Evolutionary conservation across 2,888 invertebrate genomes (phyloP).

Genomic region (Harmothoe impar): DNA sequence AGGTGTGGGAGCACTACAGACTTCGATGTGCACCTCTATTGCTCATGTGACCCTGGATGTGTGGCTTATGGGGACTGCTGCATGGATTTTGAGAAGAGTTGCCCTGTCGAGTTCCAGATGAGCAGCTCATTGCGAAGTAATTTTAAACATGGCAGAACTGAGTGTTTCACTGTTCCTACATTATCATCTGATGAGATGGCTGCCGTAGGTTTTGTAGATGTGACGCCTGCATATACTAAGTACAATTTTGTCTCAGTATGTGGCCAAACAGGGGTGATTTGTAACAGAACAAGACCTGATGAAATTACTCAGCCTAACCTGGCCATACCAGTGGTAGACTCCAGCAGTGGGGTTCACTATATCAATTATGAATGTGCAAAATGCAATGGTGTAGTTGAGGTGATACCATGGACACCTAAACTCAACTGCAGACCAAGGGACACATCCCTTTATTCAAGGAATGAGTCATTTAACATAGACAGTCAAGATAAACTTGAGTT

Average conservation of each 20-base stretch:
- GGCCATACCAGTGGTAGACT: conserved; percentile 35
- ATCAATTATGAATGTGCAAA: conserved; percentile 38
- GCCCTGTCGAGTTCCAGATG: neutral
- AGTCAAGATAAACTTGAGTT: neutral
- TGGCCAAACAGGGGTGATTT: conserved; percentile 23
- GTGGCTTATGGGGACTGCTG: conserved; percentile 53
- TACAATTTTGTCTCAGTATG: conserved; percentile 43
- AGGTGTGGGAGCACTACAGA: neutral
- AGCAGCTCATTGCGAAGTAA: neutral
- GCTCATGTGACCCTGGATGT: conserved; percentile 32
- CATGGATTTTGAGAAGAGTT: neutral
- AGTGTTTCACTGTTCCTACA: neutral
- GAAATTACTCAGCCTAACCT: conserved; percentile 9
- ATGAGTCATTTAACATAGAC: neutral
- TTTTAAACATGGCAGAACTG: neutral
- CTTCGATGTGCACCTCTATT: neutral
- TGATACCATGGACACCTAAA: conserved; percentile 17
- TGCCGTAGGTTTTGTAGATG: neutral
- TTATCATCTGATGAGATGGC: neutral
- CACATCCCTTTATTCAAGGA: neutral
- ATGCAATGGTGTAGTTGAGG: neutral
- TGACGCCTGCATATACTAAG: neutral
- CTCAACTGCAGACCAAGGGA: neutral
- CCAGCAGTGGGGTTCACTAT: conserved; percentile 4
- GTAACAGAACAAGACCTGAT: neutral